Base-by-base conservation (phyloP, 1,140 invertebrate genomes). In the Drosophila virilis region DNA sequence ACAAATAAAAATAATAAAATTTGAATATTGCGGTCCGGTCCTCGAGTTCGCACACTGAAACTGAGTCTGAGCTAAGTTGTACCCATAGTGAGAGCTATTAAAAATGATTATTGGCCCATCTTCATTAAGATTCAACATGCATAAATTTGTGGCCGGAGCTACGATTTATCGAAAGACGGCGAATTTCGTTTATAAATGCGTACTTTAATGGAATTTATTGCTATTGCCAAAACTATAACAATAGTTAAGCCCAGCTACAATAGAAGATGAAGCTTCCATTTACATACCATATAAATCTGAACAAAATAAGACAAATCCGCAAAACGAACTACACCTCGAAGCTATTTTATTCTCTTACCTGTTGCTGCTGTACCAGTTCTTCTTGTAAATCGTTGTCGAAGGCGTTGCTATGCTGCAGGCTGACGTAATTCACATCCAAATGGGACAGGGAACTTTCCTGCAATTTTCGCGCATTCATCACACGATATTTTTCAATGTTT, bases 91-190 rank as follows among this genome's bases (percentile, higher is more conserved):
- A 77, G 75, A 80, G 77, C 80, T 65, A 88, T 89, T 84, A 89
- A 86, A 86, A 88, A 74, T 83, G 69, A 86, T 86, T 86, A 88
- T 86, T 86, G 73, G 78, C 72, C 75, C 78, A 76, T 77, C 83
- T 79, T 86, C 76, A 88, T 82, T 82, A 88, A 71, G 57, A 86
- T 86, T 85, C 65, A 71, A 67, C 80, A 67, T 86, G 83, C 75
- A 88, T 85, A 85, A 86, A 85, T 88, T 81, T 64, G 13, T 48
- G 40, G 33, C 42, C 15, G 58, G 38, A 15, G 43, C 67, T 37
- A 51, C 70, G 64, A 73, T 73, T 59, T 67, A 73, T 74, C 32
- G 64, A 73, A 67, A 46, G 54, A 42, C 22, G 61, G 64, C 61
- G 48, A 84, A 74, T 80, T 72, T 40, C 42, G 48, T 71, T 77